Evolutionary conservation across 2,797 vertebrate genomes (phyloP), one percentile per base, ranked within the genome.

Genomic region (Coregonus sp.): DNA sequence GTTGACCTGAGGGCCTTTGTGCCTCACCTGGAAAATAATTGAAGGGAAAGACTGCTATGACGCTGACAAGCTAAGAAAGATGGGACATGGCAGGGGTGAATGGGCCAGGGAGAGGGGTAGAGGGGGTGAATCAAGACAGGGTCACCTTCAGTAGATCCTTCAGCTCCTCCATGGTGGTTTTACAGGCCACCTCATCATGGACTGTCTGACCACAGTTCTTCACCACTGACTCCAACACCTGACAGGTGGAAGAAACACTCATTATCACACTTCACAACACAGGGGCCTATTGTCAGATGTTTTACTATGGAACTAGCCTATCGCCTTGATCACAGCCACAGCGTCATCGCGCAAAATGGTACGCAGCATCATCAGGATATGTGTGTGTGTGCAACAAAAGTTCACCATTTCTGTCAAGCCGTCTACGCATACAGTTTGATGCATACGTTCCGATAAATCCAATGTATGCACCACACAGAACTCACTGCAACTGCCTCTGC

Each of bases 191-290:
- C 86, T 99, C 98, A 1, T 99, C 98, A 0, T 99, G 98, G 70
- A 99, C 89, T 0, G 97, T 99, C 87, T 98, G 97, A 15, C 98
- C 98, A 66, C 98, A 99, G 91, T 99, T 99, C 92, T 99, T 99
- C 80, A 99, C 98, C 73, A 99, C 97, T 0, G 98, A 99, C 90
- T 99, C 98, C 90, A 99, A 93, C 40, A 99, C 98, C 98, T 95
- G 79, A 52, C 77, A 16, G 1, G 2, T 59, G 72, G 31, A 31
- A 31, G 16, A 47, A 54, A 52, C 14, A n/a, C 5, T 72, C 0
- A 52, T 52, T 15, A 52, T 52, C 11, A 52, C 54, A 56, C 54
- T 4, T 16, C 54, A 59, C 16, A 20, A 59, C 18, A 59, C 56
- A n/a, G 18, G 1, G 54, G 18, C 5, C 56, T 2, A 2, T 11